These are phyloP conservation scores for Hydrotaea cyrtoneurina DNA, from an alignment of 2,888 invertebrate species.

Conservation along the genomic window DNA sequence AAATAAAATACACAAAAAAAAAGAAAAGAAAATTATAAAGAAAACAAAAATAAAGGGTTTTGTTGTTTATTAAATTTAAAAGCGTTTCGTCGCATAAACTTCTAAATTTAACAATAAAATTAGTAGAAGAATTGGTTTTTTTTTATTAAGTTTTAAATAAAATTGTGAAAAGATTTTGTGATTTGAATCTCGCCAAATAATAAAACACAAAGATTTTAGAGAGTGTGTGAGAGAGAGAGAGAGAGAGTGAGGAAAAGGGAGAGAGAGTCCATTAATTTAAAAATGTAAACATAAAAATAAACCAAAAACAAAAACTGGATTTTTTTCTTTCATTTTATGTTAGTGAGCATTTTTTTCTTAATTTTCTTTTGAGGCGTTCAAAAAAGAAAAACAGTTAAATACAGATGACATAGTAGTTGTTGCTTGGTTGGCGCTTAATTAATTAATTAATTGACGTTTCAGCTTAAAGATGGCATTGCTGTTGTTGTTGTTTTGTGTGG, in stretches of 20 bases:
- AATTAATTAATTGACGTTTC: constrained; percentile 6
- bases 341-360: constrained; percentile 58
- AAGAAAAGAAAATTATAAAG: constrained; percentile 21
- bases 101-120: constrained; percentile 58
- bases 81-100: constrained; percentile 28
- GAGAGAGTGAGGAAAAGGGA: neutral
- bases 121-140: constrained; percentile 49
- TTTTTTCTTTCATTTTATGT: constrained; percentile 41
- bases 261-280: constrained; percentile 9
- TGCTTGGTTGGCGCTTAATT: neutral
- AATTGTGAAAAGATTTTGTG: constrained; percentile 9
- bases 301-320: constrained; percentile 18
- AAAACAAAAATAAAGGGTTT: constrained; percentile 30
- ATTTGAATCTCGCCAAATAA: neutral
- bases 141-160: constrained; percentile 9
- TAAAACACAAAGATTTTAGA: neutral
- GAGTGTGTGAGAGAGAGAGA: neutral
- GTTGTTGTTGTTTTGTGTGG: neutral
- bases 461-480: neutral
- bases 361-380: constrained; percentile 39
- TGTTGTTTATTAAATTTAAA: constrained; percentile 44
- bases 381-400: constrained; percentile 12
- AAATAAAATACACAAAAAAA: constrained; percentile 9
- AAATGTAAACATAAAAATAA: constrained; percentile 21
- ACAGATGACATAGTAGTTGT: constrained; percentile 14